Base-by-base conservation (phyloP, 1,140 invertebrate genomes). In the Potamilus streckersoni region DNA sequence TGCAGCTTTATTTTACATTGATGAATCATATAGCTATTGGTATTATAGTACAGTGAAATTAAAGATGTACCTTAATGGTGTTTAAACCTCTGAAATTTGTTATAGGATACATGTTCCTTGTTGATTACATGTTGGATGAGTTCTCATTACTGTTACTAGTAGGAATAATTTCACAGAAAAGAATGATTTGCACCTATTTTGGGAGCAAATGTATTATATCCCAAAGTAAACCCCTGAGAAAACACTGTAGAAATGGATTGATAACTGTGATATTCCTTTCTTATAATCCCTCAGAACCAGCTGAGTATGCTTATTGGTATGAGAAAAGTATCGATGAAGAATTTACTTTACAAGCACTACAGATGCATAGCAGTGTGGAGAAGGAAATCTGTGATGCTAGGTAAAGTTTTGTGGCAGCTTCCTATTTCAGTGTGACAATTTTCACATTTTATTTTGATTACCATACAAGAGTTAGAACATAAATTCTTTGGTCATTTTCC, bases 301-400 rank as follows among this genome's bases (percentile, higher is more conserved):
- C 62, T 58, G 85, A 86, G 6, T 88, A 81, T 84, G 84, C 80
- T n/a, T 81, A 80, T 31, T 89, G 85, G 85, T 86, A 86, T 85
- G 84, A 88, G 58, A 79, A 85, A 61, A 82, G 79, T 66, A 81
- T 80, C 0, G 80, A 83, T 73, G 82, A 83, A 19, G 80, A 82
- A n/a, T 83, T 83, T 20, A 84, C 84, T 2, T 58, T 87, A 5
- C 62, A 71, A 56, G 85, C 83, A 38, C 69, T 88, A 56, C 83
- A 84, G 56, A 73, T 89, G 66, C 82, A 84, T 71, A 74, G 63
- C 38, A 81, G 82, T 74, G 82, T 84, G 2, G 85, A 89, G 64
- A 83, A 76, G 64, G 80, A 84, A 67, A 76, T 71, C 38, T 86
- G 85, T 76, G 82, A 85, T 20, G 81, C 85, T 17, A 85, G 83